Conservation (phyloP, 2,113 vertebrate genomes). For the Brienomyrus brachyistius region DNA sequence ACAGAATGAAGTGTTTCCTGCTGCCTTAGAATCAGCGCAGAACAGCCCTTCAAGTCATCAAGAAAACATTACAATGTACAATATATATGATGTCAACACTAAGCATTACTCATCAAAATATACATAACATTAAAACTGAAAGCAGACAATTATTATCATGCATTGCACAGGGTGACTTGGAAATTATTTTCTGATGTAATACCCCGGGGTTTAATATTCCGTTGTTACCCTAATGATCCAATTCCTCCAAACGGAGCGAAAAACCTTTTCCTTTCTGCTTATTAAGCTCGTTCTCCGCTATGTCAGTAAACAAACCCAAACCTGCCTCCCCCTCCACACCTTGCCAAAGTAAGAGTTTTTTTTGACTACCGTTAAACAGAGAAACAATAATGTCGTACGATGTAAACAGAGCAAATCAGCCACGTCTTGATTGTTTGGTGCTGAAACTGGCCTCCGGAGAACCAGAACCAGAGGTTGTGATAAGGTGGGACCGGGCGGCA, state of each 20-base stretch:
- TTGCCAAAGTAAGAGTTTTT: neutral
- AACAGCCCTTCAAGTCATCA: neutral
- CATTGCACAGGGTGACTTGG: neutral
- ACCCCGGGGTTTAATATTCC: neutral
- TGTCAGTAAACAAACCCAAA: neutral
- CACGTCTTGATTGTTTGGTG: neutral
- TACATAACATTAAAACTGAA: neutral
- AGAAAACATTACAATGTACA: neutral
- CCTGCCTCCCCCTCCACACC: neutral
- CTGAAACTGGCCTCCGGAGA: neutral
- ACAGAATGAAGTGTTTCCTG: neutral
- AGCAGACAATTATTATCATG: neutral
- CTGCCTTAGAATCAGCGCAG: neutral
- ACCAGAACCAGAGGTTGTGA: neutral
- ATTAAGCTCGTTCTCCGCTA: neutral
- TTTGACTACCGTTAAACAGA: neutral
- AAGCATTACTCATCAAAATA: neutral
- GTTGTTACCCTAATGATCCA: neutral
- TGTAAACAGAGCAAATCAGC: neutral
- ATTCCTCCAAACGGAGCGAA: neutral
- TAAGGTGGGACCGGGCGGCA: neutral
- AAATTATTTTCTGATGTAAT: neutral
- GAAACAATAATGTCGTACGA: neutral
- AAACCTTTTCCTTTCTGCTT: neutral
- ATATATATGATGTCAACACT: neutral